Conservation (phyloP, 1,140 invertebrate genomes). For the Triops longicaudatus region DNA sequence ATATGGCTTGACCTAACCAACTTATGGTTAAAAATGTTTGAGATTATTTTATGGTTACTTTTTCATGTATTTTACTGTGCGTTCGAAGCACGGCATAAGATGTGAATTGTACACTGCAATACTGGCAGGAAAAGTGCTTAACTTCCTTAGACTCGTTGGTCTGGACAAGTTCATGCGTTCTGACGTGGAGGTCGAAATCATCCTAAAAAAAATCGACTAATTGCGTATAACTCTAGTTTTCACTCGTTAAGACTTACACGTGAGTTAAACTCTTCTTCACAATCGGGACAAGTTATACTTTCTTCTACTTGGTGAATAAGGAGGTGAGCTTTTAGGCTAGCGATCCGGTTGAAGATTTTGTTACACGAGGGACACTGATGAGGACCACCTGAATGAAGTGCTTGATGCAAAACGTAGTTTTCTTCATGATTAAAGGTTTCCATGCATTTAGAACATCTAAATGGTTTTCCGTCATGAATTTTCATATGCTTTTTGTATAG, state of each 20-base stretch:
- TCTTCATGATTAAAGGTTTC: conserved; percentile 19
- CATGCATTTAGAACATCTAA: neutral
- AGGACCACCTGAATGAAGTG: neutral
- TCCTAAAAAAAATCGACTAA: neutral
- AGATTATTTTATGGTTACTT: neutral
- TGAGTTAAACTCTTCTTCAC: conserved; percentile 56
- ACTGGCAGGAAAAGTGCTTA: neutral
- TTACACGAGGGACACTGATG: conserved; percentile 52
- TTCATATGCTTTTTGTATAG: conserved; percentile 12
- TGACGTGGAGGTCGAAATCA: neutral
- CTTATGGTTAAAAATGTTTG: neutral
- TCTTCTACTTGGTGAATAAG: conserved; percentile 59
- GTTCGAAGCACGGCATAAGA: neutral
- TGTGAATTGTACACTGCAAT: neutral
- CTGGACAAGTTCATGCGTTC: neutral
- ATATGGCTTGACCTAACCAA: conserved; percentile 21
- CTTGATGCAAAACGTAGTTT: conserved; percentile 22
- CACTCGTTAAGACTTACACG: conserved; percentile 46
- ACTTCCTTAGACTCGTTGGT: neutral
- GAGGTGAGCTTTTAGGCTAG: conserved; percentile 62
- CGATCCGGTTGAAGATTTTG: conserved; percentile 55
- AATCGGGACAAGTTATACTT: conserved; percentile 56
- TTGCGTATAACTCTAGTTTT: conserved; percentile 39
- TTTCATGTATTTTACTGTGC: conserved; percentile 21
- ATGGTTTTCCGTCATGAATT: neutral